These are phyloP conservation scores for Habropoda laboriosa DNA, from an alignment of 1,140 invertebrate genomes.

Conservation along the genomic window DNA sequence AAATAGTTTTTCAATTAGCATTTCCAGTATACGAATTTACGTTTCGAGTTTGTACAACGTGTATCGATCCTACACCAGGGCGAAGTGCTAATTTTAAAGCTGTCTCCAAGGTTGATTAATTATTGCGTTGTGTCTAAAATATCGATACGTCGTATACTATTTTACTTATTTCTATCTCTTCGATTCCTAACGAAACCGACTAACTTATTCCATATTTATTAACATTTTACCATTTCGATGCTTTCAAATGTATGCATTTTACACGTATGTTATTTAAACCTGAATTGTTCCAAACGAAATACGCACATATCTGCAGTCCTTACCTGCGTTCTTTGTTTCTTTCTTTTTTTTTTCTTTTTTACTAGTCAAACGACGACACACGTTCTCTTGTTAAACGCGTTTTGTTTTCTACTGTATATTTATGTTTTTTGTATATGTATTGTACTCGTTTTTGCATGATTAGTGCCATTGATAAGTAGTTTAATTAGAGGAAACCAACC, in stretches of 20 bases:
- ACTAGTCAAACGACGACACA: slow-evolving; percentile 3
- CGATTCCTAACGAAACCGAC: not conserved
- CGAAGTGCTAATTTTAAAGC: not conserved
- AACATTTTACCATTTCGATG: not conserved
- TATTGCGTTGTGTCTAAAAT: not conserved
- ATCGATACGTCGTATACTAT: not conserved
- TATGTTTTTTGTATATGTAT: not conserved
- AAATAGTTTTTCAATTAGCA: not conserved
- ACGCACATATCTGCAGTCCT: slow-evolving; percentile 34
- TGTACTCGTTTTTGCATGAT: slow-evolving; percentile 28
- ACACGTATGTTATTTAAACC: slow-evolving; percentile 2
- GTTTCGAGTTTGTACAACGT: slow-evolving; percentile 4
- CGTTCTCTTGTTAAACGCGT: slow-evolving; percentile 21
- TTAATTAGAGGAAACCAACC: not conserved
- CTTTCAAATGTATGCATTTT: slow-evolving; percentile 12
- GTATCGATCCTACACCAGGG: not conserved
- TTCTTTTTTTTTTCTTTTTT: too few species aligned
- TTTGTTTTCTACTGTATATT: slow-evolving; percentile 17
- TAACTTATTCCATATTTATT: slow-evolving; percentile 45
- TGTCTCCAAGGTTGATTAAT: not conserved
- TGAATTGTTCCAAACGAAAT: slow-evolving; percentile 1
- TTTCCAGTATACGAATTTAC: not conserved
- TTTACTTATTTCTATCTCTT: not conserved
- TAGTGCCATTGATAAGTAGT: slow-evolving; percentile 44
- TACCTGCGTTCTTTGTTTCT: too few species aligned